These are phyloP conservation scores for Laterallus jamaicensis DNA, from an alignment of 2,113 vertebrate genomes.

Conservation along the genomic window DNA sequence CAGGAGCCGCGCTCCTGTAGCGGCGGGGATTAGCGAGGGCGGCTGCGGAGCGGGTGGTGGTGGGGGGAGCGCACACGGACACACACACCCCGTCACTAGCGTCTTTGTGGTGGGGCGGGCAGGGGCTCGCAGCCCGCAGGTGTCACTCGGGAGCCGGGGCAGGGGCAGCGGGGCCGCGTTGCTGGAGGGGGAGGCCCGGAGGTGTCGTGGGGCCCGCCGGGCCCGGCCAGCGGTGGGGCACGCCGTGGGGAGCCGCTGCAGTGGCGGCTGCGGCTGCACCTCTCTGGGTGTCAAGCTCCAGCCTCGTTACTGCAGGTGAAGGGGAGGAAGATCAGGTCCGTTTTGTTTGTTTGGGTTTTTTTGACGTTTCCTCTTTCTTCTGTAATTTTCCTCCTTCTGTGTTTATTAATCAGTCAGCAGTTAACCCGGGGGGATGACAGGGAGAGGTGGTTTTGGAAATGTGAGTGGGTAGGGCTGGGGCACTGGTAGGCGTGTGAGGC, in stretches of 20 bases:
- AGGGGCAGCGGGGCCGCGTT: not conserved
- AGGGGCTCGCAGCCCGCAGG: not conserved
- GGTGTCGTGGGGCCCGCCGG: not conserved
- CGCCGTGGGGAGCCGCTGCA: not conserved
- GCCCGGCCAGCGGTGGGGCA: not conserved
- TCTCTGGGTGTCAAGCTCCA: not conserved
- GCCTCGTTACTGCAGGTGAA: not conserved
- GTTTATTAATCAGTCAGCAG: accelerated
- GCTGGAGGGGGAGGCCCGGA: not conserved
- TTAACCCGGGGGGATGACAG: not conserved
- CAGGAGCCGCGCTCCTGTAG: not conserved
- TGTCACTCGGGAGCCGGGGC: not conserved
- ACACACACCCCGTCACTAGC: not conserved
- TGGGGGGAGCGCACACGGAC: no score
- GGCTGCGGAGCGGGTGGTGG: not conserved
- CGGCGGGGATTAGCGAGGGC: not conserved
- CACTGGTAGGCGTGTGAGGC: not conserved
- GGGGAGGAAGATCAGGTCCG: no score
- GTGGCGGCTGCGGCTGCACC: not conserved
- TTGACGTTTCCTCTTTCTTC: not conserved
- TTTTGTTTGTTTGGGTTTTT: not conserved
- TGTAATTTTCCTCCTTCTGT: no score
- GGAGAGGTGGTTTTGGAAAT: not conserved
- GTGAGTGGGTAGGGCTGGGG: not conserved
- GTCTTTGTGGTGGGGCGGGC: not conserved